Evolutionary conservation across 2,113 vertebrate genomes (phyloP), one percentile per base, ranked within the genome.

Genomic region (Burhinus bistriatus): DNA sequence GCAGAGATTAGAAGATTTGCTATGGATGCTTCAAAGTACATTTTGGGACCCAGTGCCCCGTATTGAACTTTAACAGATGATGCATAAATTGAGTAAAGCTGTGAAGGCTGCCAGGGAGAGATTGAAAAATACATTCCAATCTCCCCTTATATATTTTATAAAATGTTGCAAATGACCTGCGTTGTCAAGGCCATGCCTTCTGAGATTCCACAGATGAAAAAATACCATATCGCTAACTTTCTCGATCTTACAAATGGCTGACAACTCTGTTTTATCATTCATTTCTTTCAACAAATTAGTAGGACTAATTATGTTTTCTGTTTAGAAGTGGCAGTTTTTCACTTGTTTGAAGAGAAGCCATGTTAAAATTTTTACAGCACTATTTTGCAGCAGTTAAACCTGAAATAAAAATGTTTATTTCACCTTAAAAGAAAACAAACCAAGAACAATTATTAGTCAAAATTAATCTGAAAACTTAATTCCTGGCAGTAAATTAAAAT

Each of bases 41-140:
- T 81, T 89, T 92, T 66, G 92, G 96, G 76, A 75, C 90, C 88
- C 40, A 51, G 30, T 85, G 94, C 94, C 95, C 96, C 1, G 0
- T 71, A 61, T 5, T 88, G 94, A 97, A 95, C 97, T 96, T 97
- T 68, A 58, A 42, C 78, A 72, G 82, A 88, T 89, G 45, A 97
- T 83, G 86, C 76, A 96, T 93, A 93, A 90, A 96, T 95, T 79
- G 92, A 86, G 83, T 96, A 88, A 92, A 87, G 73, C 87, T 7
- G 0, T 84, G 94, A 94, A 93, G 77, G 73, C 87, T 94, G 62
- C 76, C 82, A 88, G 20, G 75, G 47, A 42, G 80, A 70, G 84
- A 89, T 78, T 92, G 93, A 93, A 87, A 84, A 93, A 83, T 40
- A 68, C 61, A 11, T 75, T 83, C 26, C 82, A 69, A 45, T 83